phyloP scores from a whole-genome alignment of 2,113 vertebrate species.

The Okapia johnstoni region DNA sequence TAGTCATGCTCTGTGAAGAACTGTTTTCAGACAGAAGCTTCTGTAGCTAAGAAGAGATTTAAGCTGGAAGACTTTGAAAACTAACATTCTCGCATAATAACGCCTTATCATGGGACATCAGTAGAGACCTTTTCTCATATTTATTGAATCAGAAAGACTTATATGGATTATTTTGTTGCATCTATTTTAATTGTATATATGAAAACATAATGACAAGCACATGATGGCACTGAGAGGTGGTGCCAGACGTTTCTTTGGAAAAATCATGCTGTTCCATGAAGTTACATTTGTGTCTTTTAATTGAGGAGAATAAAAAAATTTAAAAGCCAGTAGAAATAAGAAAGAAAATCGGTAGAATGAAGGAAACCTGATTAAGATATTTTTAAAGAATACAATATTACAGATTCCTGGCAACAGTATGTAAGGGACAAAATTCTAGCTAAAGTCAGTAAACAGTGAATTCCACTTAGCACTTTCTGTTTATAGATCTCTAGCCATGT shows the following conservation, averaged over 20 bases:
- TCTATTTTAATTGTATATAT: background rate
- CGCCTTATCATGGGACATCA: background rate
- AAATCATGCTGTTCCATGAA: conserved; percentile 15
- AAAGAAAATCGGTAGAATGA: background rate
- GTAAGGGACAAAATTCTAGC: conserved; percentile 38
- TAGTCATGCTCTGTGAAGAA: background rate
- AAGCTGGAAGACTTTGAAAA: conserved; percentile 25
- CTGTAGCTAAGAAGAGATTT: conserved; percentile 32
- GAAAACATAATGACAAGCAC: conserved; percentile 8
- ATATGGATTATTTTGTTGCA: background rate
- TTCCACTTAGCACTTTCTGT: conserved; percentile 50
- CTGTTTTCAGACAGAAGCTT: conserved; percentile 32
- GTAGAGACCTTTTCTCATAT: background rate
- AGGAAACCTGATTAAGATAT: conserved; percentile 29
- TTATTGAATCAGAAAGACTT: background rate
- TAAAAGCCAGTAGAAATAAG: background rate
- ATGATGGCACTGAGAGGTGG: background rate
- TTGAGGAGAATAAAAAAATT: conserved; percentile 21
- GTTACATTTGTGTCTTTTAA: conserved; percentile 19
- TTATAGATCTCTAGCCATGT: conserved; percentile 38
- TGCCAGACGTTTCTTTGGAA: conserved; percentile 26
- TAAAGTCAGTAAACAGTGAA: conserved; percentile 39
- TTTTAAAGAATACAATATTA: conserved; percentile 22
- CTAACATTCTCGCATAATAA: background rate
- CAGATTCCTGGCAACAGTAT: conserved; percentile 27